A percentile compares a stretch with the other conserved stretches of the same genome.
Evolutionary conservation across 2,113 vertebrate genomes (phyloP).

Genomic region (Sceloporus undulatus): DNA sequence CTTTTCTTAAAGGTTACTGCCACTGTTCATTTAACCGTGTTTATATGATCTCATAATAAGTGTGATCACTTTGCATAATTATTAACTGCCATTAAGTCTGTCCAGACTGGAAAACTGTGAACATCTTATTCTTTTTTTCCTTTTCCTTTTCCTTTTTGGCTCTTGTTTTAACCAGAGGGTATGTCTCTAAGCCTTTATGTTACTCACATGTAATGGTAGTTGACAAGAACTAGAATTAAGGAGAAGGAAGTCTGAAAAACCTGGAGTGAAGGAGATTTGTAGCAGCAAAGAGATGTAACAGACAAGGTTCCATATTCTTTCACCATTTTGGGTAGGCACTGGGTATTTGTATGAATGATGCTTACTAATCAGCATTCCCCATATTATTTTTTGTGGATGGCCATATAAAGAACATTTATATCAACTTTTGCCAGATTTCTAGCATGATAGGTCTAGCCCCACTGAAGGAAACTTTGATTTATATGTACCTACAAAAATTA

Average conservation of each 20-base stretch:
- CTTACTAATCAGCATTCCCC: background rate
- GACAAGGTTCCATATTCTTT: conserved; percentile 9
- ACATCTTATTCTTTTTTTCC: conserved; percentile 49
- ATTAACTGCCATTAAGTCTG: conserved; percentile 75
- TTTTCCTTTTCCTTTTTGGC: conserved; percentile 47
- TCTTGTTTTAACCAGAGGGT: conserved; percentile 67
- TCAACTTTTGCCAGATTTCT: accelerated
- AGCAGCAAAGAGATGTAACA: conserved; percentile 34
- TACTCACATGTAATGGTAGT: conserved; percentile 67
- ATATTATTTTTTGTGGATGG: background rate
- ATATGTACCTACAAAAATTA: background rate
- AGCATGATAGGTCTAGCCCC: too few relatives aligned
- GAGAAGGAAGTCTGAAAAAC: conserved; percentile 49
- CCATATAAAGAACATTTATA: background rate
- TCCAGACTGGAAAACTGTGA: conserved; percentile 73
- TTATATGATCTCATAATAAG: conserved; percentile 74
- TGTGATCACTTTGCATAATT: conserved; percentile 78
- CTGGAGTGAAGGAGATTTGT: conserved; percentile 35
- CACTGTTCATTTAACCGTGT: conserved; percentile 74
- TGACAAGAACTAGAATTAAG: conserved; percentile 67
- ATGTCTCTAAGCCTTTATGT: conserved; percentile 74
- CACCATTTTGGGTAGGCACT: background rate
- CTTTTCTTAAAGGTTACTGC: conserved; percentile 70
- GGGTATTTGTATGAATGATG: conserved; percentile 3
- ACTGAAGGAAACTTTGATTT: conserved; percentile 1